A percentile compares a stretch with the other conserved stretches of the same genome.
These are phyloP conservation scores for Hirtodrosophila alboralis DNA, from an alignment of 2,888 invertebrate species.

Conservation along the genomic window DNA sequence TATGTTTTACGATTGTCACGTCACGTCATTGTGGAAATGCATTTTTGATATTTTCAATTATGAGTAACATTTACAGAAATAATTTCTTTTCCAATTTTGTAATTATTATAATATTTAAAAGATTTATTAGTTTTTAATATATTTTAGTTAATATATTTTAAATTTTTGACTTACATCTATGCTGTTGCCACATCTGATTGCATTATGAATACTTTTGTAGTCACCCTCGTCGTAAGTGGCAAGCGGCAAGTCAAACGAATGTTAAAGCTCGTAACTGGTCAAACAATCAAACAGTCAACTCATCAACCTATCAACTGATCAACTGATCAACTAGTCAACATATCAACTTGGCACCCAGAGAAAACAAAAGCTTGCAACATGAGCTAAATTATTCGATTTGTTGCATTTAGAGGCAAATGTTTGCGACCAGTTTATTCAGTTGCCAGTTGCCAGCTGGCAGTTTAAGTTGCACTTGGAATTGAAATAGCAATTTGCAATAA, in stretches of 20 bases:
- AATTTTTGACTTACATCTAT: too few species aligned
- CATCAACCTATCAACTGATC: constrained; percentile 15
- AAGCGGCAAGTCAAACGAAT: constrained; percentile 7
- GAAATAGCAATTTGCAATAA: constrained; percentile 16
- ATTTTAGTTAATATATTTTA: too few species aligned
- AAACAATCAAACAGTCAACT: constrained; percentile 7
- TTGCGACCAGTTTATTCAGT: constrained; percentile 20
- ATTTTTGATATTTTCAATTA: too few species aligned
- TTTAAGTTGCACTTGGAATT: constrained; percentile 50
- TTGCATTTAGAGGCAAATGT: constrained; percentile 19
- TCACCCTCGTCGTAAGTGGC: too few species aligned
- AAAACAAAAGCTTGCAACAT: constrained; percentile 30
- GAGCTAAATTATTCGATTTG: constrained; percentile 70
- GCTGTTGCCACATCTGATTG: too few species aligned
- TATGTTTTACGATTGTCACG: too few species aligned
- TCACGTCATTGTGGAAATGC: too few species aligned
- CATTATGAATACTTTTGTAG: too few species aligned
- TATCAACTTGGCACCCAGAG: constrained; percentile 13
- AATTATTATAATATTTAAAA: too few species aligned
- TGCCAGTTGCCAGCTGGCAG: constrained; percentile 25
- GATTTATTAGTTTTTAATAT: too few species aligned
- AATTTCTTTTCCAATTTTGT: too few species aligned
- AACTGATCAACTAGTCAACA: not conserved
- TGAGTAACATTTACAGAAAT: too few species aligned
- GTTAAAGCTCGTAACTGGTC: constrained; percentile 1